These are phyloP conservation scores for Leptosomus discolor DNA, from an alignment of 2,113 vertebrate species.

Conservation along the genomic window DNA sequence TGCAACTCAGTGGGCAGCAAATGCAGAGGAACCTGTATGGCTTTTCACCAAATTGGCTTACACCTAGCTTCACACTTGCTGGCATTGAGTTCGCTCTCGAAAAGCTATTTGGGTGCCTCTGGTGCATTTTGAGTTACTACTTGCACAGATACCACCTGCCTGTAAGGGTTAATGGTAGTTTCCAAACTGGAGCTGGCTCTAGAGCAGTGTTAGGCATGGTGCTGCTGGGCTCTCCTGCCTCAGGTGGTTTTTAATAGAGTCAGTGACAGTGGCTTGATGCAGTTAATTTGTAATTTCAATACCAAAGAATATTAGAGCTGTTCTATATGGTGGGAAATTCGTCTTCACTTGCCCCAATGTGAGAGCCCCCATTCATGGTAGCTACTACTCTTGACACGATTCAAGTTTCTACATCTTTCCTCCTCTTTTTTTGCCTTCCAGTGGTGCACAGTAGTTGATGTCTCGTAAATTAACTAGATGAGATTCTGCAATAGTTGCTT, in stretches of 20 bases:
- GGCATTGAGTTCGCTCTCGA: not conserved
- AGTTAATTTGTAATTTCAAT: not conserved
- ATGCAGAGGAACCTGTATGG: not conserved
- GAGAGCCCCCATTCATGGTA: not conserved
- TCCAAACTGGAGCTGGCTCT: not conserved
- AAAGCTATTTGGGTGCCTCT: not conserved
- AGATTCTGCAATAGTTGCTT: not conserved
- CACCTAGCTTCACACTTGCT: not conserved
- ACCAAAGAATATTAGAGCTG: not conserved
- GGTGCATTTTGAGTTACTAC: not conserved
- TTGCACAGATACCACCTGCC: not conserved
- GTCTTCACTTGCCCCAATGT: not conserved
- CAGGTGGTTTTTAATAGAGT: not conserved
- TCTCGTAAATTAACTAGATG: not conserved
- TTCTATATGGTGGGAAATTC: not conserved
- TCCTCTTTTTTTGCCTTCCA: not conserved
- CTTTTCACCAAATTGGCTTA: not conserved
- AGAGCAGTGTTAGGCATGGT: not conserved
- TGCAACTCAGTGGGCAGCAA: not conserved
- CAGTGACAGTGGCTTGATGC: fast-evolving
- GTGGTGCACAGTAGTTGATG: not conserved
- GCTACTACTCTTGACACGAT: not conserved
- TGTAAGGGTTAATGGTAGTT: not conserved
- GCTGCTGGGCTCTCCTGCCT: not conserved
- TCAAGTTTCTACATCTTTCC: not conserved